These are phyloP conservation scores for Percina caprodes DNA, from an alignment of 2,113 vertebrate species.

Conservation along the genomic window DNA sequence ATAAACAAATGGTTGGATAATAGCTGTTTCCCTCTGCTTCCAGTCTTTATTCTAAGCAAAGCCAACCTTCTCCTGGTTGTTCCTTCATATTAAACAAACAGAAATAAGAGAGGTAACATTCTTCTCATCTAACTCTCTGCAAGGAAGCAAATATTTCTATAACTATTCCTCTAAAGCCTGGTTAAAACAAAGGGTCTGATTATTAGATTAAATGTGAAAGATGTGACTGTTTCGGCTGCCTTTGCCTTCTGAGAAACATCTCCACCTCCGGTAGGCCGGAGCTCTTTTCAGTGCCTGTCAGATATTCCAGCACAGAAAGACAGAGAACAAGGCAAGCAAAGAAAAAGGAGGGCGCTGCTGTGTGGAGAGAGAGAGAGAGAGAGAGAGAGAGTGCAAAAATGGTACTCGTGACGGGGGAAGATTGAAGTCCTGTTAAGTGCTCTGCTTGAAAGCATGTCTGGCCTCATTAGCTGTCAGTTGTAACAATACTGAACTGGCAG, in stretches of 20 bases:
- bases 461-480: constrained; percentile 95
- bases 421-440: constrained; percentile 85
- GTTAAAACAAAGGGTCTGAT: not conserved
- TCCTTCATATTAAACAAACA: not conserved
- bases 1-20: not conserved
- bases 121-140: not conserved
- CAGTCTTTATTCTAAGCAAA: constrained; percentile 23
- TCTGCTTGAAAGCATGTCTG: constrained; percentile 91
- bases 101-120: not conserved
- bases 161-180: not conserved
- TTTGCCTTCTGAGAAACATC: constrained; percentile 57
- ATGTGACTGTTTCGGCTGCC: constrained; percentile 33
- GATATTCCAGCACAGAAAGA: constrained; percentile 64
- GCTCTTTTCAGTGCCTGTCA: constrained; percentile 68
- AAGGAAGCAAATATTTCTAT: not conserved
- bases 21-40: not conserved
- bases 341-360: constrained; percentile 66
- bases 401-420: constrained; percentile 76
- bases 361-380: not conserved
- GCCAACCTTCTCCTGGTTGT: not conserved
- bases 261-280: constrained; percentile 48
- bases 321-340: constrained; percentile 69
- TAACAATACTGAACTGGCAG: constrained; percentile 96
- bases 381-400: constrained; percentile 63
- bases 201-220: constrained; percentile 34